A percentile compares a stretch with the other conserved stretches of the same genome.
phyloP scores from a whole-genome alignment of 2,113 vertebrate genomes.

The Dermatemys mawii region DNA sequence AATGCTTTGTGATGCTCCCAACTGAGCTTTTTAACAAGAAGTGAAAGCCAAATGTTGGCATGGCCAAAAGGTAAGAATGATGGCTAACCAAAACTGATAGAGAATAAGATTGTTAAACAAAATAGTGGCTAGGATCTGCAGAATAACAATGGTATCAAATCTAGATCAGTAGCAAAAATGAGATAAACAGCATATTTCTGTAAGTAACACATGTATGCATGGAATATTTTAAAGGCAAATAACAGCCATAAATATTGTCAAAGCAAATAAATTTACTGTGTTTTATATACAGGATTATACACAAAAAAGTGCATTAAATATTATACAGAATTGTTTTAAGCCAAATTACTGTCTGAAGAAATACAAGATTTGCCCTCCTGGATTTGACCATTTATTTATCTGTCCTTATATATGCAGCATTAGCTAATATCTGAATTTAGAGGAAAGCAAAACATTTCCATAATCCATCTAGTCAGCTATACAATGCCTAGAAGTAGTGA shows the following conservation, averaged over 20 bases:
- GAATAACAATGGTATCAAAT: neutral
- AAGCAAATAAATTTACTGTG: neutral
- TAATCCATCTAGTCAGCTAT: neutral
- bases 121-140: neutral
- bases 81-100: conserved; percentile 11
- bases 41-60: conserved; percentile 18
- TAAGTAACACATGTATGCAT: neutral
- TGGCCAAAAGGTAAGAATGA: neutral
- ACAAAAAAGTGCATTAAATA: neutral
- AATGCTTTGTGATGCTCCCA: neutral
- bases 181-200: neutral
- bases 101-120: neutral
- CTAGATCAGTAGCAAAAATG: neutral
- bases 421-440: neutral
- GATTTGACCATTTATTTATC: neutral
- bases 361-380: neutral
- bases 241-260: neutral
- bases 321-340: conserved; percentile 24
- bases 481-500: neutral
- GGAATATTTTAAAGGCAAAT: neutral
- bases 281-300: neutral
- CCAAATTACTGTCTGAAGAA: neutral
- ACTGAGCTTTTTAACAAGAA: neutral
- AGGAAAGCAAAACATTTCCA: neutral
- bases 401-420: neutral